Conservation (phyloP, 1,140 invertebrate genomes). For the Drosophila teissieri region DNA sequence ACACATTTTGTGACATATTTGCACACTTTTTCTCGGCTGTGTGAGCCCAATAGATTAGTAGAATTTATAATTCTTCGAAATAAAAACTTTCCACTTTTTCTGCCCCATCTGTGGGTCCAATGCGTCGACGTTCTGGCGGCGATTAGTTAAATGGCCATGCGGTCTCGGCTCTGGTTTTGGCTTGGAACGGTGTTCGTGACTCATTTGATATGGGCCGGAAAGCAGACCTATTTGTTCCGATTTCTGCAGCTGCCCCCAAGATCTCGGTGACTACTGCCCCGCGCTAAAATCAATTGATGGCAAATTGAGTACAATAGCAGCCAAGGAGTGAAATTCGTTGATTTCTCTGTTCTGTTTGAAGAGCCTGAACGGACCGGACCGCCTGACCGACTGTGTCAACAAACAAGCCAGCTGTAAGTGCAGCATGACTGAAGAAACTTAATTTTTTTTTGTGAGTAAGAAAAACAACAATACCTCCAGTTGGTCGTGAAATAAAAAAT, state of each 20-base stretch:
- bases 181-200: conserved; percentile 25
- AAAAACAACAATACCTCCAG: conserved; percentile 11
- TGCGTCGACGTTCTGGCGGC: neutral
- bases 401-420: conserved; percentile 33
- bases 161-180: conserved; percentile 16
- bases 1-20: conserved; percentile 72
- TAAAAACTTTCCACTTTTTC: conserved; percentile 59
- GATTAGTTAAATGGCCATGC: neutral
- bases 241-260: conserved; percentile 7
- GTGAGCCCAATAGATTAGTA: conserved; percentile 47
- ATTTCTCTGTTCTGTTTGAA: conserved; percentile 12
- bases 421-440: conserved; percentile 8
- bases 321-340: conserved; percentile 27
- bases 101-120: neutral
- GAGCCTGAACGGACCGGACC: conserved; percentile 2
- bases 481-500: conserved; percentile 31
- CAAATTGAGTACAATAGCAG: conserved; percentile 57
- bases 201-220: conserved; percentile 40
- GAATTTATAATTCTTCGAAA: conserved; percentile 12
- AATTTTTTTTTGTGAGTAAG: conserved; percentile 19
- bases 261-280: conserved; percentile 13
- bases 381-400: conserved; percentile 13
- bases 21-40: conserved; percentile 4
- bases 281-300: conserved; percentile 35
- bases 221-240: conserved; percentile 23